phyloP scores from a whole-genome alignment of 2,113 vertebrate genomes.

The Larimichthys polyactis region DNA sequence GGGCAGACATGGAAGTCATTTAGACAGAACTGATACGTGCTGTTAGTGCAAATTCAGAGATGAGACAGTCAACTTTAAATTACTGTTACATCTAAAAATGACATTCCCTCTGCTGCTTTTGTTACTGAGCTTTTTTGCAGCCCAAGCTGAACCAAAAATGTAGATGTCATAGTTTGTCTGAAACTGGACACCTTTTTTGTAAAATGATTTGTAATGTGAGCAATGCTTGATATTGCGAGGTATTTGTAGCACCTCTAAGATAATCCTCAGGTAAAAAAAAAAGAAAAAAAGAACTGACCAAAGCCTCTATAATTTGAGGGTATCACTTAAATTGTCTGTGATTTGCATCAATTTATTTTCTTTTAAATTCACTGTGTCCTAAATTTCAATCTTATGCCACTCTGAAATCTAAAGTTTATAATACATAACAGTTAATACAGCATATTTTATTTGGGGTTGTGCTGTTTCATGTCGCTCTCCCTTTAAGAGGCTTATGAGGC shows the following conservation, averaged over 20 bases:
- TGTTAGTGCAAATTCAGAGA: constrained; percentile 9
- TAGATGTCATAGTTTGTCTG: constrained; percentile 26
- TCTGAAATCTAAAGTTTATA: constrained; percentile 22
- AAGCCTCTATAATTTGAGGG: constrained; percentile 26
- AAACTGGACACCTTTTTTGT: constrained; percentile 22
- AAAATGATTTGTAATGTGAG: constrained; percentile 3
- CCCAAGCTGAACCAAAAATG: constrained; percentile 6
- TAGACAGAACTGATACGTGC: not conserved
- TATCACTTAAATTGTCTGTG: not conserved
- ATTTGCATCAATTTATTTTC: not conserved
- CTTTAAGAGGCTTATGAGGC: constrained; percentile 72
- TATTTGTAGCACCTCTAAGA: constrained; percentile 17
- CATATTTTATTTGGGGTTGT: constrained; percentile 27
- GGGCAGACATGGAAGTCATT: constrained; percentile 24
- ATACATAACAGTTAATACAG: constrained; percentile 31
- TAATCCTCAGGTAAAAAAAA: constrained; percentile 61
- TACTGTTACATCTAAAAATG: not conserved
- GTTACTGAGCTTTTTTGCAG: not conserved
- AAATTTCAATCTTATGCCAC: not conserved
- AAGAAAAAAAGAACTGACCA: not conserved
- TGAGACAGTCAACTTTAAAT: not conserved
- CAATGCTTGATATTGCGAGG: constrained; percentile 23
- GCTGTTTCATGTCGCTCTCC: constrained; percentile 42
- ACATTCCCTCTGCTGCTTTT: not conserved
- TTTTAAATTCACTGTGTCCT: constrained; percentile 21